A percentile compares a stretch with the other conserved stretches of the same genome.
phyloP scores from a whole-genome alignment of 2,113 vertebrate species.

The Tenrec ecaudatus region DNA sequence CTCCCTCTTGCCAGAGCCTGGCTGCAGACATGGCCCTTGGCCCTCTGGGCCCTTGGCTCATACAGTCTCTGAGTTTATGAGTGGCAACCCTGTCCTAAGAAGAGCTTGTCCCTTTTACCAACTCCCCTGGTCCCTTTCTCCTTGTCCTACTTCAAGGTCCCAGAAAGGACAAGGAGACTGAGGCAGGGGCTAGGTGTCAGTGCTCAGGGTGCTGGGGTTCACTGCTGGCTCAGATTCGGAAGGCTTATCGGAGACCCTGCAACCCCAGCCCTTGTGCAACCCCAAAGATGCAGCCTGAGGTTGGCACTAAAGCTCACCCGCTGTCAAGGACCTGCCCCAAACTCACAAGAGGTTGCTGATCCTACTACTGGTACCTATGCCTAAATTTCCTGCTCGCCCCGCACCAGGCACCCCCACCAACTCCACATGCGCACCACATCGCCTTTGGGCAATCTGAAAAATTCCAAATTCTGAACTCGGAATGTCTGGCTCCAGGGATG shows the following conservation, averaged over 20 bases:
- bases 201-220: background rate
- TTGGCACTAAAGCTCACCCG: background rate
- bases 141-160: background rate
- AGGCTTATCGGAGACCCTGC: background rate
- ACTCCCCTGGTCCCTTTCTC: background rate
- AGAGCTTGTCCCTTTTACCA: too few species aligned
- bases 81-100: background rate
- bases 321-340: background rate
- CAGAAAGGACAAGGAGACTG: background rate
- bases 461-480: background rate
- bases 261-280: background rate
- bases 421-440: too few species aligned
- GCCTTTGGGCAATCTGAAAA: background rate
- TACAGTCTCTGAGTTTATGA: background rate
- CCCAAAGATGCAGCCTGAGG: background rate
- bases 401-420: background rate
- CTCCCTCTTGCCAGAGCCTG: background rate
- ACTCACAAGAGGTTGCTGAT: background rate
- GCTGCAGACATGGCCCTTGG: background rate
- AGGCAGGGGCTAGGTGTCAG: rapidly evolving
- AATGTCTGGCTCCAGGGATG: background rate
- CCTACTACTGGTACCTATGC: background rate
- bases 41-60: background rate
- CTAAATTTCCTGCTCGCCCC: background rate
- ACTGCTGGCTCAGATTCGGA: background rate